A percentile compares a stretch with the other conserved stretches of the same genome.
Conservation (phyloP, 2,113 vertebrate species). For the Odobenus rosmarus region DNA sequence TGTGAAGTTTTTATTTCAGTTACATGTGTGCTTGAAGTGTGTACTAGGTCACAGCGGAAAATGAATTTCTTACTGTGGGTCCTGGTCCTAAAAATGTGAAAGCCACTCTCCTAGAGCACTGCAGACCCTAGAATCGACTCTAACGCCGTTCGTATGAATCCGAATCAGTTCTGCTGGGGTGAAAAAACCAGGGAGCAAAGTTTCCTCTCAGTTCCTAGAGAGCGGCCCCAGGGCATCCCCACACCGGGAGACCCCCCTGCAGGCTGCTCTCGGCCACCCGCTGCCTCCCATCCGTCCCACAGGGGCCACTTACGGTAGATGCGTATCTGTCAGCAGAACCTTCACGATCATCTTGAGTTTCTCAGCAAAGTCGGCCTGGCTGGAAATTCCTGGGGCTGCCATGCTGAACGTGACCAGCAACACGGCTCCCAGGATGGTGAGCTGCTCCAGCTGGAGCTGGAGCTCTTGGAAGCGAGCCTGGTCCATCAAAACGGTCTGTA, state of each 20-base stretch:
- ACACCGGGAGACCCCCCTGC: background rate
- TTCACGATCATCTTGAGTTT: constrained; percentile 90
- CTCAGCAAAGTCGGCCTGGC: constrained; percentile 90
- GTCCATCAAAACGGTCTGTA: constrained; percentile 95
- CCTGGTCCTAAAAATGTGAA: background rate
- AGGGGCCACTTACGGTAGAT: constrained; percentile 89
- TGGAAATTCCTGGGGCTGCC: constrained; percentile 87
- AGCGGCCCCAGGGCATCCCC: too few species aligned
- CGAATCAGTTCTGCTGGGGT: background rate
- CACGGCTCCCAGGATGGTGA: constrained; percentile 89
- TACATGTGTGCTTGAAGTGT: background rate
- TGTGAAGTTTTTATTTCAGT: background rate
- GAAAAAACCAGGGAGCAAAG: background rate
- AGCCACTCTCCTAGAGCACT: background rate
- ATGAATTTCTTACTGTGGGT: background rate
- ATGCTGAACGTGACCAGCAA: constrained; percentile 93
- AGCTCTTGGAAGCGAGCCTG: constrained; percentile 94
- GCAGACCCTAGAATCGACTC: background rate
- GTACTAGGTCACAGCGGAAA: background rate
- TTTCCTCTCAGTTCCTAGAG: background rate
- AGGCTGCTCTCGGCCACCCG: background rate
- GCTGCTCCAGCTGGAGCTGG: constrained; percentile 89
- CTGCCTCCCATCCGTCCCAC: background rate
- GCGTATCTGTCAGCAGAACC: constrained; percentile 90
- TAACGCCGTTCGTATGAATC: too few species aligned